A percentile compares a stretch with the other conserved stretches of the same genome.
These are phyloP conservation scores for Marisa cornuarietis DNA, from an alignment of 1,140 invertebrate genomes.

Conservation along the genomic window DNA sequence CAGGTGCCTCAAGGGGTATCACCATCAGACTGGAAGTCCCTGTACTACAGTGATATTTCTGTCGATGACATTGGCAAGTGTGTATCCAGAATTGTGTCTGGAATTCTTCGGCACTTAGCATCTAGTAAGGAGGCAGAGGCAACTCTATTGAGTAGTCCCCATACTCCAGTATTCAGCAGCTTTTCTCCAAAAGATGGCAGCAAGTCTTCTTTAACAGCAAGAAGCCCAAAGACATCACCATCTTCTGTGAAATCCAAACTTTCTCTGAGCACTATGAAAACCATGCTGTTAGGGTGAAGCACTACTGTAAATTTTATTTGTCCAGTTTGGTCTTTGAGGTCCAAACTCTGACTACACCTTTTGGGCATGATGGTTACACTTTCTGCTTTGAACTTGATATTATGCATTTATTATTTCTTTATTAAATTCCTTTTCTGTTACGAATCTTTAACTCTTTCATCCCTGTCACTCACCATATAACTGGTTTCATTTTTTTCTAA, in stretches of 20 bases:
- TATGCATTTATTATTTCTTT: too few relatives aligned
- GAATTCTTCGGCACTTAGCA: conserved; percentile 20
- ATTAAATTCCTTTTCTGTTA: too few relatives aligned
- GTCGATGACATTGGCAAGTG: conserved; percentile 53
- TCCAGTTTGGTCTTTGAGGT: neutral
- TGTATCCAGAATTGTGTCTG: conserved; percentile 51
- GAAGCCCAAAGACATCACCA: neutral
- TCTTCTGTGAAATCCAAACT: neutral
- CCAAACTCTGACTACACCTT: too few relatives aligned
- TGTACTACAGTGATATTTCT: conserved; percentile 44
- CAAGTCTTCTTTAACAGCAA: neutral
- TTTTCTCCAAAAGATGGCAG: neutral
- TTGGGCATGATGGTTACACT: too few relatives aligned
- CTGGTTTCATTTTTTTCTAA: too few relatives aligned
- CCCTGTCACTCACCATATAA: too few relatives aligned
- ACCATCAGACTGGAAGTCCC: conserved; percentile 52
- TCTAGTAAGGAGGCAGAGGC: conserved; percentile 4
- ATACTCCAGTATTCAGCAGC: neutral
- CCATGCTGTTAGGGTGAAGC: conserved; percentile 9
- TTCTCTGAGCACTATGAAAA: conserved; percentile 16
- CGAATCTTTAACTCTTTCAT: too few relatives aligned
- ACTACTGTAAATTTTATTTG: neutral
- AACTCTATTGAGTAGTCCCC: too few relatives aligned
- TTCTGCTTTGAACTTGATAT: too few relatives aligned
- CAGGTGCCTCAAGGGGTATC: conserved; percentile 58